Evolutionary conservation across 2,888 invertebrate species (phyloP), one percentile per base, ranked within the genome.

Genomic region (Andrena flavipes): DNA sequence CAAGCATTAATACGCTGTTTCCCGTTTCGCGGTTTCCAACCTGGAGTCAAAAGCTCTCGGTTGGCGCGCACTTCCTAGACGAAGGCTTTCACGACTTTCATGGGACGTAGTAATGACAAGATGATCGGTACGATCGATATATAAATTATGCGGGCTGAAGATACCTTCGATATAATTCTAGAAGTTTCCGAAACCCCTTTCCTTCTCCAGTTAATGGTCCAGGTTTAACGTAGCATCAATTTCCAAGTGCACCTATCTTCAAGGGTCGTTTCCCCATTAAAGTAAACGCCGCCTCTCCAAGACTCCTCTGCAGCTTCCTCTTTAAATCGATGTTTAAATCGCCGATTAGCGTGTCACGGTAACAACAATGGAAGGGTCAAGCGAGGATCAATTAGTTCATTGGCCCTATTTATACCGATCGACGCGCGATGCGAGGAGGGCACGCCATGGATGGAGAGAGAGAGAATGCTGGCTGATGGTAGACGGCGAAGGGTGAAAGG

Each of bases 301-400:
- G 70, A 51, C 51, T 51, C 51, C 48, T 35, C 26, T 20, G 68
- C 30, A 23, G 78, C 63, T 64, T 79, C 79, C 83, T 84, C 76
- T 83, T 83, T 84, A 84, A 83, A 79, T 54, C 69, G 60, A n/a
- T 51, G 75, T 26, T 78, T 74, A 82, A 74, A 73, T 70, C 75
- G 35, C 4, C 54, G 68, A 70, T 82, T 26, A 67, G 48, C 72
- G 76, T 56, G 77, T 69, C 74, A 33, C 64, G 48, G 42, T 56
- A 84, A 84, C 80, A 56, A 80, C 54, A 51, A 48, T 48, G 59
- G 74, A 64, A 79, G 81, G 78, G 82, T 74, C 74, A 30, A 72
- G 49, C 68, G 73, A 76, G 70, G 79, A 83, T 84, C 79, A 84
- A 85, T 85, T 85, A 85, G 82, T 85, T 75, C 69, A 79, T 79